These are phyloP conservation scores for Oplegnathus fasciatus DNA, from an alignment of 2,113 vertebrate species.

Conservation along the genomic window DNA sequence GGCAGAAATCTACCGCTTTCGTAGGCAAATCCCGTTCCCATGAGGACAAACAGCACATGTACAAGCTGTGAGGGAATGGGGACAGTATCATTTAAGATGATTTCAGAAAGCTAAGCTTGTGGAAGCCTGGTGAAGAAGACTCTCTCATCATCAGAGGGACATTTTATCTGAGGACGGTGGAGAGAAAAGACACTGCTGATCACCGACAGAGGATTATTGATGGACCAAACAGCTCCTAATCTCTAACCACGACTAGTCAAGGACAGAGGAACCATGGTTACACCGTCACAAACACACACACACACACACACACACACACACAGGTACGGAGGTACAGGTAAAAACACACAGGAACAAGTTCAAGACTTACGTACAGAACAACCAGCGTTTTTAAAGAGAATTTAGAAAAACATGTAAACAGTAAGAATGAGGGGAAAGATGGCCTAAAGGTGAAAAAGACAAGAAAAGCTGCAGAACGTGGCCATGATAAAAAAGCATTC, in stretches of 20 bases:
- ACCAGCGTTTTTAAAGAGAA: constrained; percentile 41
- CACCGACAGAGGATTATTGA: constrained; percentile 54
- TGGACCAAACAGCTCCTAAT: constrained; percentile 61
- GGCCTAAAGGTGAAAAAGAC: neutral
- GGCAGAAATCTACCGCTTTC: constrained; percentile 40
- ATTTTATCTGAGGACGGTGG: constrained; percentile 24
- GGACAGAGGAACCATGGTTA: constrained; percentile 59
- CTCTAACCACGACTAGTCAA: constrained; percentile 59
- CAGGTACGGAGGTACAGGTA: constrained; percentile 64
- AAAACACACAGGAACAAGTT: constrained; percentile 56
- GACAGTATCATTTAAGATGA: neutral
- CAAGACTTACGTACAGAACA: constrained; percentile 56
- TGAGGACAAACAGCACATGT: constrained; percentile 48
- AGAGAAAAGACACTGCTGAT: constrained; percentile 66
- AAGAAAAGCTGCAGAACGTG: neutral
- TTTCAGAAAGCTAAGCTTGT: constrained; percentile 63
- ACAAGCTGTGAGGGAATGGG: constrained; percentile 44
- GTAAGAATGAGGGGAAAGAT: neutral
- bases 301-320: constrained; percentile 76
- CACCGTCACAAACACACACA: constrained; percentile 69
- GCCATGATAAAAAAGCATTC: constrained; percentile 25
- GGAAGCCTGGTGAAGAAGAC: constrained; percentile 62
- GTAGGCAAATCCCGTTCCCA: constrained; percentile 35
- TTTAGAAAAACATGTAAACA: constrained; percentile 37
- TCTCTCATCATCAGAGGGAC: constrained; percentile 40